phyloP scores from a whole-genome alignment of 2,113 vertebrate genomes.

The Ageneiosus marmoratus region DNA sequence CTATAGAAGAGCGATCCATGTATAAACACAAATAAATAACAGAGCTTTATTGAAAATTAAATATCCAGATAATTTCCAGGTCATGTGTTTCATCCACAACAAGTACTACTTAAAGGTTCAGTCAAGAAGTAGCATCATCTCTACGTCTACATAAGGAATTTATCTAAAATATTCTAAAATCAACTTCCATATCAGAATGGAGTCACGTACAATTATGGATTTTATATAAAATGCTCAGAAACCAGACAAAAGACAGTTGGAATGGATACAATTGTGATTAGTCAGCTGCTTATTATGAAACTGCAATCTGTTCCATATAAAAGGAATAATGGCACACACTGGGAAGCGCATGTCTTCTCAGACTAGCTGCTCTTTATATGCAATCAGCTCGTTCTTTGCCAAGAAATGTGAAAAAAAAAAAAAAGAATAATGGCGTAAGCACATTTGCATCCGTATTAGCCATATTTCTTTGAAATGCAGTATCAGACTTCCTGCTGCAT shows the following conservation, averaged over 20 bases:
- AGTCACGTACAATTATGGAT: neutral
- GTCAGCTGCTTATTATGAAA: neutral
- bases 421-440: neutral
- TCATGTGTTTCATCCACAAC: neutral
- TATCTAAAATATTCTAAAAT: neutral
- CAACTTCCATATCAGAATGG: neutral
- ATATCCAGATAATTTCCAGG: neutral
- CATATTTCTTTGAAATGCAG: neutral
- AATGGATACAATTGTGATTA: conserved; percentile 3
- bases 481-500: neutral
- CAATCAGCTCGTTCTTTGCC: conserved; percentile 4
- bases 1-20: neutral
- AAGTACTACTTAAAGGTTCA: neutral
- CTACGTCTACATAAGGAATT: neutral
- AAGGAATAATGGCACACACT: conserved; percentile 10
- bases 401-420: neutral
- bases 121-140: neutral
- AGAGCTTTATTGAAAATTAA: neutral
- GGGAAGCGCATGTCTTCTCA: conserved; percentile 1
- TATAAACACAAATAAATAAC: neutral
- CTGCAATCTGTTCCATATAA: conserved; percentile 13
- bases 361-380: conserved; percentile 11
- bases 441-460: neutral
- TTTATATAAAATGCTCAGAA: conserved; percentile 11
- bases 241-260: neutral